Conservation (phyloP, 2,888 invertebrate species). For the Thumatha senex region DNA sequence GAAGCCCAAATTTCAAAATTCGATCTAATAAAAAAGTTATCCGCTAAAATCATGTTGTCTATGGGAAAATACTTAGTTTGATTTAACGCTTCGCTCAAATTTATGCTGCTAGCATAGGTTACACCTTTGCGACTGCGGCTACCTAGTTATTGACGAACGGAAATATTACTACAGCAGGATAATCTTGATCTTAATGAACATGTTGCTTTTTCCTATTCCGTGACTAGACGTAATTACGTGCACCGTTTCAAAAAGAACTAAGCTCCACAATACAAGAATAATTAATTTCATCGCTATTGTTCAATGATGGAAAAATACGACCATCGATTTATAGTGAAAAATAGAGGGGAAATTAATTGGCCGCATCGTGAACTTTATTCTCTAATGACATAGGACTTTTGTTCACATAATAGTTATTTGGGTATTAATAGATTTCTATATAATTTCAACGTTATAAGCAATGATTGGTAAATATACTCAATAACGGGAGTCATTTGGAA, state of each 20-base stretch:
- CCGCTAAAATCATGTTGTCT: too few species aligned
- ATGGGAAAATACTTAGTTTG: too few species aligned
- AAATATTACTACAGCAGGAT: not conserved
- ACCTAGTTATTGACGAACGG: not conserved
- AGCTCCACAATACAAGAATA: not conserved
- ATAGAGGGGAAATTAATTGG: not conserved
- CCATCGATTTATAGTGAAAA: too few species aligned
- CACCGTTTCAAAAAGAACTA: not conserved
- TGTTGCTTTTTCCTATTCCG: not conserved
- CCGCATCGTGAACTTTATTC: not conserved
- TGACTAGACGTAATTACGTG: not conserved
- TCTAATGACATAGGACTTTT: not conserved
- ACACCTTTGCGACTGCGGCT: too few species aligned
- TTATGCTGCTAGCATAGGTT: too few species aligned
- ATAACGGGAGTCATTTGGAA: not conserved
- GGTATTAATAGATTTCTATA: not conserved
- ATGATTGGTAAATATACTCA: not conserved
- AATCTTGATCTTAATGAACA: not conserved
- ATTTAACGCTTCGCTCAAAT: too few species aligned
- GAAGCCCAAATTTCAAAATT: too few species aligned
- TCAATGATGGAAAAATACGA: too few species aligned
- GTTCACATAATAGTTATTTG: not conserved
- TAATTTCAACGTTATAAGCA: not conserved
- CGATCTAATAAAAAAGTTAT: too few species aligned
- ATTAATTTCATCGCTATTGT: not conserved